Evolutionary conservation across 1,140 invertebrate species (phyloP).

Genomic region (Littorina saxatilis): DNA sequence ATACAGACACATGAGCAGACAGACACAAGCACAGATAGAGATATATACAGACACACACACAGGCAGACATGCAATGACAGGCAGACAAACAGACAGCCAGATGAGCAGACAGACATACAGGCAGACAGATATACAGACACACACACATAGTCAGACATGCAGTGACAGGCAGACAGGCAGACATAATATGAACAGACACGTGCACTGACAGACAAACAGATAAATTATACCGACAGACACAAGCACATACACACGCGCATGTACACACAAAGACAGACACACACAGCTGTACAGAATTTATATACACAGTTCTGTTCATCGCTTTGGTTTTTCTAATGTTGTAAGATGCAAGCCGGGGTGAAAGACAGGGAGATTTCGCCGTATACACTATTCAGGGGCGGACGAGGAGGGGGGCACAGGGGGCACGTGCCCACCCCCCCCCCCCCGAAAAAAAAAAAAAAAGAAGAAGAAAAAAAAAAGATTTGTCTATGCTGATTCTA

Average conservation of each 20-base stretch:
- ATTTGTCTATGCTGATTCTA: too few species aligned
- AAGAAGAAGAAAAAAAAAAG: too few species aligned
- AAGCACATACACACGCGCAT: neutral
- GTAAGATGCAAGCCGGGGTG: too few species aligned
- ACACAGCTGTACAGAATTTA: neutral
- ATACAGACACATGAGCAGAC: neutral
- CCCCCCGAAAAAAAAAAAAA: too few species aligned
- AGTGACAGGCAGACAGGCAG: neutral
- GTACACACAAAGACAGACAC: constrained; percentile 1
- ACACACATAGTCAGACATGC: too few species aligned
- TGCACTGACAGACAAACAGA: neutral
- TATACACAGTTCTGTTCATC: too few species aligned
- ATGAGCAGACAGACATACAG: neutral
- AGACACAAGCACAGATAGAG: neutral
- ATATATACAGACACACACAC: neutral
- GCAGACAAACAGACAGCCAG: neutral
- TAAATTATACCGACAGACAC: neutral
- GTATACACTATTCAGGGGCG: too few species aligned
- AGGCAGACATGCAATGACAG: neutral
- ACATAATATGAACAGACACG: neutral
- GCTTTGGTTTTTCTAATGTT: neutral
- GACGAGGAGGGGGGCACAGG: too few species aligned
- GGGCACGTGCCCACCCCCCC: too few species aligned
- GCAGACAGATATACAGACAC: constrained; percentile 32
- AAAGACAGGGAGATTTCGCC: too few species aligned